Percentiles rank a stretch among this genome's conserved stretches.
Conservation (phyloP, 2,797 vertebrate genomes). For the Gouania willdenowi region DNA sequence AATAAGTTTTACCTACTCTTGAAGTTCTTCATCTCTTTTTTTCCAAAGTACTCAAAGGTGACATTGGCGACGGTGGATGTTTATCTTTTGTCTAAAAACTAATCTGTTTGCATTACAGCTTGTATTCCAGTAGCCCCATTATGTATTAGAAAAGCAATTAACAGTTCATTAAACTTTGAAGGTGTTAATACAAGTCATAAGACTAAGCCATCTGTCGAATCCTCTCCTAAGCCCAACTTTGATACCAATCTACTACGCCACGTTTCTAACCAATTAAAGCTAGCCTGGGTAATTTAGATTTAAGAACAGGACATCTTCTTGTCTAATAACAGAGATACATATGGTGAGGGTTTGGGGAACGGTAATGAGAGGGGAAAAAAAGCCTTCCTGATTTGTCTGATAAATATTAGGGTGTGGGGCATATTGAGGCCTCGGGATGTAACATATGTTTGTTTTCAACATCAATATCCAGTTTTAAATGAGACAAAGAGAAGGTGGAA, state of each 20-base stretch:
- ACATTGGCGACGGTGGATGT: conserved; percentile 75
- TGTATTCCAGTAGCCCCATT: conserved; percentile 72
- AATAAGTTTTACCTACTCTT: no score
- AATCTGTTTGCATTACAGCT: conserved; percentile 79
- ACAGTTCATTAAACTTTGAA: conserved; percentile 81
- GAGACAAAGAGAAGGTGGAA: conserved; percentile 20
- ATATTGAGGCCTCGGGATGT: conserved; percentile 76
- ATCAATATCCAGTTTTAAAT: conserved; percentile 36
- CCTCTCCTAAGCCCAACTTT: conserved; percentile 67
- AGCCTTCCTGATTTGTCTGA: conserved; percentile 74
- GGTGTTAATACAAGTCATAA: conserved; percentile 82
- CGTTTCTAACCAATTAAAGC: conserved; percentile 76
- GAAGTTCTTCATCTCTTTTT: conserved; percentile 68
- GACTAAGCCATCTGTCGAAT: conserved; percentile 82
- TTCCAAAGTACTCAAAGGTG: conserved; percentile 75
- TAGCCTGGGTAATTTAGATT: conserved; percentile 77
- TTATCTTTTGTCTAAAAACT: conserved; percentile 75
- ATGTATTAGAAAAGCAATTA: conserved; percentile 83
- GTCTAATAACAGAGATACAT: conserved; percentile 78
- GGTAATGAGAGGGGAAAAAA: conserved; percentile 76
- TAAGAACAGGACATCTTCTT: conserved; percentile 74
- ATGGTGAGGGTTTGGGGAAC: conserved; percentile 72
- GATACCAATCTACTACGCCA: conserved; percentile 71
- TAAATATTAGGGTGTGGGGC: conserved; percentile 72
- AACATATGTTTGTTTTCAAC: conserved; percentile 72